Evolutionary conservation across 2,797 vertebrate genomes (phyloP).

Genomic region (Girardinus metallicus): DNA sequence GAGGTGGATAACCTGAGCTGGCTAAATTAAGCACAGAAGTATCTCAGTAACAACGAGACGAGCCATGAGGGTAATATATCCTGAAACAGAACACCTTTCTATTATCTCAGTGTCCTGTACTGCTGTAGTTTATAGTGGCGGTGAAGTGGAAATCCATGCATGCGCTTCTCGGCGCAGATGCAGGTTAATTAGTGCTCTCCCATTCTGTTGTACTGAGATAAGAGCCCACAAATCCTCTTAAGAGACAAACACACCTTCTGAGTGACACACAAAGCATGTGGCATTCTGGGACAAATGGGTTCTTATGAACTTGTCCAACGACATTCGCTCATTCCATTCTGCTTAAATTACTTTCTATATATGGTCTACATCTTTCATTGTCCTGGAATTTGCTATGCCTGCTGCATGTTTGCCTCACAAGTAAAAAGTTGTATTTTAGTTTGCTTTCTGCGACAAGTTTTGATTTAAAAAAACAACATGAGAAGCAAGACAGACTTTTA

Average conservation of each 20-base stretch:
- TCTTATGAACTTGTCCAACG: constrained; percentile 57
- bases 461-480: constrained; percentile 11
- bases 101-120: constrained; percentile 67
- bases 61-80: constrained; percentile 70
- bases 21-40: constrained; percentile 67
- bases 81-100: constrained; percentile 65
- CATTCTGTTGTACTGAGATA: constrained; percentile 76
- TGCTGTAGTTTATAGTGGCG: constrained; percentile 57
- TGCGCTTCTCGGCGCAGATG: constrained; percentile 49
- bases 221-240: constrained; percentile 82
- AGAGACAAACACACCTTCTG: constrained; percentile 57
- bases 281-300: constrained; percentile 64
- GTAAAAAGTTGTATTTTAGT: constrained; percentile 15
- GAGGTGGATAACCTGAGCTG: constrained; percentile 73
- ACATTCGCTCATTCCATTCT: constrained; percentile 41
- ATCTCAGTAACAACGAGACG: constrained; percentile 70
- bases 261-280: constrained; percentile 55
- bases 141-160: constrained; percentile 49
- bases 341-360: constrained; percentile 49
- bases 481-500: not conserved
- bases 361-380: constrained; percentile 46
- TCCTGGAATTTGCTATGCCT: constrained; percentile 45
- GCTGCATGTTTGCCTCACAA: constrained; percentile 21
- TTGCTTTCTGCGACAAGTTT: constrained; percentile 16
- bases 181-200: constrained; percentile 80